Evolutionary conservation across 2,113 vertebrate species (phyloP).

Genomic region (Mesoclemmys tuberculata): DNA sequence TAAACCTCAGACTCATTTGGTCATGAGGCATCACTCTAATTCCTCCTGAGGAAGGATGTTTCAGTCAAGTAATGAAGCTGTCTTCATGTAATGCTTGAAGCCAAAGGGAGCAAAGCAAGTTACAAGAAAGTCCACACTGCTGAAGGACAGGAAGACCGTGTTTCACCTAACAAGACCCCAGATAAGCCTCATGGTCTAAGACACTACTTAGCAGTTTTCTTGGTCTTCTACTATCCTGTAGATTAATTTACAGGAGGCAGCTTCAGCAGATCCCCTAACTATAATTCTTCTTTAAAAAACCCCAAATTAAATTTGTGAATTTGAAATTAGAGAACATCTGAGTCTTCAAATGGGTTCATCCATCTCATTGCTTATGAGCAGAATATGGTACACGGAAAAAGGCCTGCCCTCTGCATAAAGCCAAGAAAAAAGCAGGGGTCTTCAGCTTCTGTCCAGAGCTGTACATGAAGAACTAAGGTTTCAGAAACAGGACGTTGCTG

Average conservation of each 20-base stretch:
- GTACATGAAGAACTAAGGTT: fast-evolving
- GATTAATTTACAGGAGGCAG: background rate
- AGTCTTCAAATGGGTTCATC: fast-evolving
- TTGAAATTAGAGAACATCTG: background rate
- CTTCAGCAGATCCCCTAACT: background rate
- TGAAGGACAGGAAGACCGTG: background rate
- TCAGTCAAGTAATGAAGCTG: background rate
- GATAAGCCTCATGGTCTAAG: background rate
- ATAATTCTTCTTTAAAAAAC: background rate
- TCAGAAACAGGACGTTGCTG: fast-evolving
- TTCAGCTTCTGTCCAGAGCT: background rate
- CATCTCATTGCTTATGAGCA: fast-evolving
- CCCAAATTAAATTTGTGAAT: background rate
- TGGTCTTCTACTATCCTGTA: background rate
- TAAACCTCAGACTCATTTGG: too few relatives aligned
- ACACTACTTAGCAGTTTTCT: background rate
- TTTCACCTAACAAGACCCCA: background rate
- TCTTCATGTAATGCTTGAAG: background rate
- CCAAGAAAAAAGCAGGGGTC: background rate
- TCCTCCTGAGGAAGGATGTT: background rate
- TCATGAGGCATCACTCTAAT: background rate
- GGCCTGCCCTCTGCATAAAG: background rate
- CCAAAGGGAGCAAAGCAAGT: fast-evolving
- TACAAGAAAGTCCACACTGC: background rate
- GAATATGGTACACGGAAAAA: too few relatives aligned